A percentile compares a stretch with the other conserved stretches of the same genome.
phyloP scores from a whole-genome alignment of 1,140 invertebrate species.

The Platyura marginata region DNA sequence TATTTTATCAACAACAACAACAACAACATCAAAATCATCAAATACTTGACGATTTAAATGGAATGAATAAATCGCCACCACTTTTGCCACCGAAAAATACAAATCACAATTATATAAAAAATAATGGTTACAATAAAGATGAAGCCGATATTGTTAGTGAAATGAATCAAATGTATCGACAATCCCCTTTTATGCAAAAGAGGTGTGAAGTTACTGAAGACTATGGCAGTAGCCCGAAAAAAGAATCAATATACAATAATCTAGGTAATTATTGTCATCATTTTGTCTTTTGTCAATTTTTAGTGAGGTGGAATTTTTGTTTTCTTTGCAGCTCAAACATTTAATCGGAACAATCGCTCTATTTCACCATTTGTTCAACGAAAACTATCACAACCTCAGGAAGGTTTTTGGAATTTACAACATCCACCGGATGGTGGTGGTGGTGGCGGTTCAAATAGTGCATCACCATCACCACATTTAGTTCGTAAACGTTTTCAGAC shows the following conservation, averaged over 20 bases:
- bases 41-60: conserved; percentile 5
- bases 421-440: background rate
- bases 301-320: no score
- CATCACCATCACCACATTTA: background rate
- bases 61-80: background rate
- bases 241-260: conserved; percentile 19
- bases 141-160: conserved; percentile 4
- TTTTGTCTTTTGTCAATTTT: no score
- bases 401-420: background rate
- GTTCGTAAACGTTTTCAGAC: conserved; percentile 2
- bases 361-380: background rate
- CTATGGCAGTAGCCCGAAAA: conserved; percentile 19
- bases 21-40: conserved; percentile 7
- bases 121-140: background rate
- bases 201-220: conserved; percentile 4
- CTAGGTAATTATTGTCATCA: no score
- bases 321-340: background rate
- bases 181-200: conserved; percentile 21
- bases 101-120: background rate
- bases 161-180: conserved; percentile 17
- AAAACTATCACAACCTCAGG: conserved; percentile 6
- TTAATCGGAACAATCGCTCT: background rate
- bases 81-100: background rate
- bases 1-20: conserved; percentile 7
- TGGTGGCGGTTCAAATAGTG: background rate